These are phyloP conservation scores for Trinorchestia longiramus DNA, from an alignment of 1,140 invertebrate species.

Conservation along the genomic window DNA sequence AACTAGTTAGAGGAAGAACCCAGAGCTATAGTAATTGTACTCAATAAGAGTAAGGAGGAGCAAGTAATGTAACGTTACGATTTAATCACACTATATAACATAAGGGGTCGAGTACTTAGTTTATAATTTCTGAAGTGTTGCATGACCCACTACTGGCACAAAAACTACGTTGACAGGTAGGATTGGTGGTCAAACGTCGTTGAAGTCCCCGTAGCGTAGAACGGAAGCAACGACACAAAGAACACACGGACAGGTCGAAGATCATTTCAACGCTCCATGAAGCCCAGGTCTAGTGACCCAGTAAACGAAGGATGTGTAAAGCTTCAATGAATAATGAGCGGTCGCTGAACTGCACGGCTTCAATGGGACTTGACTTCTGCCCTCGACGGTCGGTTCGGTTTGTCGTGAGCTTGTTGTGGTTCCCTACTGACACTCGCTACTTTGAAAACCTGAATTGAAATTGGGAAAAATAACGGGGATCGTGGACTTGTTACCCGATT, in stretches of 20 bases:
- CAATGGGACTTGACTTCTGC: constrained; percentile 30
- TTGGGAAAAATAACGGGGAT: neutral
- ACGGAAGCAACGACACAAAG: neutral
- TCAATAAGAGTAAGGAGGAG: neutral
- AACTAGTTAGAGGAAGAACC: too few species aligned
- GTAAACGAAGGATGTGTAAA: constrained; percentile 15
- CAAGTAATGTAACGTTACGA: too few species aligned
- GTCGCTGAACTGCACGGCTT: neutral
- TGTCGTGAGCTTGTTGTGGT: neutral
- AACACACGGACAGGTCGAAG: constrained; percentile 23
- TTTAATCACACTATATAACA: too few species aligned
- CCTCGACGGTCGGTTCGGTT: constrained; percentile 14
- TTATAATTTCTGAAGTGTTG: neutral
- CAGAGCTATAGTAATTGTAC: neutral
- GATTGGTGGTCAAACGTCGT: neutral
- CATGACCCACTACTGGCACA: neutral
- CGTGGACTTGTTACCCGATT: neutral
- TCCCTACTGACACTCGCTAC: neutral
- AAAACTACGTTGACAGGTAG: neutral
- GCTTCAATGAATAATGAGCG: constrained; percentile 35
- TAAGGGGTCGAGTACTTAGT: too few species aligned
- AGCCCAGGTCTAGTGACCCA: constrained; percentile 37
- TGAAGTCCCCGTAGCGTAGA: neutral
- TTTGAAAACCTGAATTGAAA: neutral
- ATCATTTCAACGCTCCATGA: constrained; percentile 15